Evolutionary conservation across 2,888 invertebrate genomes (phyloP).

Genomic region (Chironomus tentans): DNA sequence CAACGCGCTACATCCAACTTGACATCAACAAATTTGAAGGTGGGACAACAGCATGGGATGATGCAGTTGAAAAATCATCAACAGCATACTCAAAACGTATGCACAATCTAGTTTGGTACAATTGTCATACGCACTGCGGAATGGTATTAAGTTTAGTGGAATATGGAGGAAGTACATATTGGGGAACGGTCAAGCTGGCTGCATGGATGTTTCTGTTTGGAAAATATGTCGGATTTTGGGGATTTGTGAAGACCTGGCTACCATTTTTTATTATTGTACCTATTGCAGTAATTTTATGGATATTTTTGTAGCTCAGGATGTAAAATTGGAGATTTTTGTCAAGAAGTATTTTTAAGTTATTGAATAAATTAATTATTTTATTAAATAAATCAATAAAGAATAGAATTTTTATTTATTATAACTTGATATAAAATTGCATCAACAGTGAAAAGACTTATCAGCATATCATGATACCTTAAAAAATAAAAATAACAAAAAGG

Average conservation of each 20-base stretch:
- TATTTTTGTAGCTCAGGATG: too few relatives aligned
- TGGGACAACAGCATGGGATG: slow-evolving; percentile 76
- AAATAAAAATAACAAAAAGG: too few relatives aligned
- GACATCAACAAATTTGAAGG: slow-evolving; percentile 58
- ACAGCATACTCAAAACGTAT: slow-evolving; percentile 87
- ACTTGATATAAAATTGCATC: too few relatives aligned
- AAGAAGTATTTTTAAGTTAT: too few relatives aligned
- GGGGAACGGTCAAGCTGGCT: slow-evolving; percentile 91
- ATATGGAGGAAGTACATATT: slow-evolving; percentile 64
- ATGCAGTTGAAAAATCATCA: slow-evolving; percentile 81
- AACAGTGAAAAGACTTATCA: too few relatives aligned
- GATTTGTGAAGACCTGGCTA: slow-evolving; percentile 73
- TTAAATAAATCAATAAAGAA: too few relatives aligned
- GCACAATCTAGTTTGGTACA: slow-evolving; percentile 95
- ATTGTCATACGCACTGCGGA: slow-evolving; percentile 97
- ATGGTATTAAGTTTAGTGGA: slow-evolving; percentile 85
- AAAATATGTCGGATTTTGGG: slow-evolving; percentile 63
- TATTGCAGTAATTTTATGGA: not conserved
- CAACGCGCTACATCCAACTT: slow-evolving; percentile 81
- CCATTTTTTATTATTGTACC: slow-evolving; percentile 54
- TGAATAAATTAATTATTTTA: too few relatives aligned
- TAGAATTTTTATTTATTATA: too few relatives aligned
- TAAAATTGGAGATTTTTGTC: too few relatives aligned
- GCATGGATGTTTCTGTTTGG: slow-evolving; percentile 66
- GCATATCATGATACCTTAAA: too few relatives aligned